These are phyloP conservation scores for Acomys russatus DNA, from an alignment of 2,797 vertebrate genomes.

Conservation along the genomic window DNA sequence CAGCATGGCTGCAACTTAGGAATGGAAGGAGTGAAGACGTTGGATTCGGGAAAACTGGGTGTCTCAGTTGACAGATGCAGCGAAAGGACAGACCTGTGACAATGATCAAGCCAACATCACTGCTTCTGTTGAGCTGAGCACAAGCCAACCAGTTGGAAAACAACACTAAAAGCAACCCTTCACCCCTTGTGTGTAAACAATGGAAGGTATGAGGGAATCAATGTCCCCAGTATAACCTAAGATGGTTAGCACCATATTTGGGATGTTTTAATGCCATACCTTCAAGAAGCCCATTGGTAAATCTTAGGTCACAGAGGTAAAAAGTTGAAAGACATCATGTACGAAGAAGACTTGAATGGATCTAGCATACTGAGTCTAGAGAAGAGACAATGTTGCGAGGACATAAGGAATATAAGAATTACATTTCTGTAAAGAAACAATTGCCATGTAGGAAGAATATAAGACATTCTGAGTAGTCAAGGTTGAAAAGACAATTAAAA, in stretches of 20 bases:
- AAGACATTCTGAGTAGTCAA: not conserved
- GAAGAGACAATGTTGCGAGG: not conserved
- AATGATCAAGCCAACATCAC: not conserved
- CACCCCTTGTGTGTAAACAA: not conserved
- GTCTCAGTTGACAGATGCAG: not conserved
- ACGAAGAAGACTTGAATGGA: not conserved
- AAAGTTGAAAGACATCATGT: not conserved
- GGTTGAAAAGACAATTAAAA: not conserved
- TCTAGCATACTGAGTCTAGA: not conserved
- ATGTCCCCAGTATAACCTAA: not conserved
- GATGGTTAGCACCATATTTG: not conserved
- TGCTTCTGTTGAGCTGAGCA: not conserved
- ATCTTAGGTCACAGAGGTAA: not conserved
- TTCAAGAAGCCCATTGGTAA: slow-evolving; percentile 2
- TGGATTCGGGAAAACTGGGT: not conserved
- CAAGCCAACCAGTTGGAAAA: not conserved
- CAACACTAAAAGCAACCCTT: not conserved
- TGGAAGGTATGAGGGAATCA: not conserved
- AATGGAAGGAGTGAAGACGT: not conserved
- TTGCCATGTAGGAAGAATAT: not conserved
- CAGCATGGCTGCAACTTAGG: not conserved
- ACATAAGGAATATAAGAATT: not conserved
- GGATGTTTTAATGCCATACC: not conserved
- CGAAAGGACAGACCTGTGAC: not conserved
- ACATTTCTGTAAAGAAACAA: not conserved